phyloP scores from a whole-genome alignment of 2,797 vertebrate species.

The Lithobates sylvaticus region DNA sequence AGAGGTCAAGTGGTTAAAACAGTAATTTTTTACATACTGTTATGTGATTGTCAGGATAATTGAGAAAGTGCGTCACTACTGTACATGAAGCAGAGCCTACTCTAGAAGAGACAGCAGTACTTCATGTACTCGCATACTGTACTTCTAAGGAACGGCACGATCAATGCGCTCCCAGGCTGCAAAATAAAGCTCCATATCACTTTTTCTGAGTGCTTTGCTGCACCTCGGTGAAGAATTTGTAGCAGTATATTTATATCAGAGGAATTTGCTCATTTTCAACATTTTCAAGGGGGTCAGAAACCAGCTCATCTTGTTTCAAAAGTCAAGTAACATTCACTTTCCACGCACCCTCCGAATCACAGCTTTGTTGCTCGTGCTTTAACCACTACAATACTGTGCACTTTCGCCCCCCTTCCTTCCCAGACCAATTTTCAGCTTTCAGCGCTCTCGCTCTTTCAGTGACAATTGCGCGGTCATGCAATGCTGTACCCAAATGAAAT shows the following conservation, averaged over 20 bases:
- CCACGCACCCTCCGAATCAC: background rate
- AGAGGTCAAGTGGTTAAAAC: too few relatives aligned
- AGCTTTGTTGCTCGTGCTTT: slow-evolving; percentile 1
- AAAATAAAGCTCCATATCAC: slow-evolving; percentile 12
- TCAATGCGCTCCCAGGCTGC: background rate
- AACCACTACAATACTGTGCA: too few relatives aligned
- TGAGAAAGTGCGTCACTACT: too few relatives aligned
- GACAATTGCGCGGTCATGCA: too few relatives aligned
- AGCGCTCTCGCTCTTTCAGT: too few relatives aligned
- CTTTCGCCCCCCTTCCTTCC: too few relatives aligned
- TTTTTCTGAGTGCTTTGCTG: slow-evolving; percentile 2
- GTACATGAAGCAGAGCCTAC: too few relatives aligned
- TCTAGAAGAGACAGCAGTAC: too few relatives aligned
- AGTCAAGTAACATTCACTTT: slow-evolving; percentile 8
- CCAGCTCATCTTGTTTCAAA: slow-evolving; percentile 32
- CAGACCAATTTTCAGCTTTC: too few relatives aligned
- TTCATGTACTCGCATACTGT: slow-evolving; percentile 32
- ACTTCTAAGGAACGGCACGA: slow-evolving; percentile 12
- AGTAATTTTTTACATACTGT: too few relatives aligned
- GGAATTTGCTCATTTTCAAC: slow-evolving; percentile 6
- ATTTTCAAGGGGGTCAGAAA: slow-evolving; percentile 14
- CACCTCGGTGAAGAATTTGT: slow-evolving; percentile 55
- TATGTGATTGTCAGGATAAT: too few relatives aligned
- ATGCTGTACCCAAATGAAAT: too few relatives aligned
- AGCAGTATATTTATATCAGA: slow-evolving; percentile 7